phyloP scores from a whole-genome alignment of 2,113 vertebrate genomes.

The Alethe diademata region DNA sequence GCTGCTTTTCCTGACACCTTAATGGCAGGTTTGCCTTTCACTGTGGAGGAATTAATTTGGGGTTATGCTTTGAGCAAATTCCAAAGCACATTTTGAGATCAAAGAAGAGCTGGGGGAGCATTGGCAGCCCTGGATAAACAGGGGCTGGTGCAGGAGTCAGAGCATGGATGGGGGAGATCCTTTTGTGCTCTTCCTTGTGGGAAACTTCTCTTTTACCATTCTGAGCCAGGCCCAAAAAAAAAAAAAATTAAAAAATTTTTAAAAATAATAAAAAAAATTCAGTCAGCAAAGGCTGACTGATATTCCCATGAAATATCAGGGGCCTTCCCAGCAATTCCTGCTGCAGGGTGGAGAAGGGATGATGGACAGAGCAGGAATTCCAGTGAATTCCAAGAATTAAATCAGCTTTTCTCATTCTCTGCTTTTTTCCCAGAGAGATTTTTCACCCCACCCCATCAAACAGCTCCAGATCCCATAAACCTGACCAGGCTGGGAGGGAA shows the following conservation, averaged over 20 bases:
- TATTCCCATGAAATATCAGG: background rate
- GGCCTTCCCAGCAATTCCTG: background rate
- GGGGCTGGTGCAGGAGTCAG: fast-evolving
- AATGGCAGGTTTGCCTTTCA: slow-evolving; percentile 45
- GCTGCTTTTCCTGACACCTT: background rate
- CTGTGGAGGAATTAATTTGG: background rate
- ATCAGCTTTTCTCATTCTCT: background rate
- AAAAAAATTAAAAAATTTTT: too few relatives aligned
- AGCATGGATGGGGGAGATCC: fast-evolving
- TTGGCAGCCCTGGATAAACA: fast-evolving
- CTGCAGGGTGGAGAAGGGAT: background rate
- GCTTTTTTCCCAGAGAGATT: background rate
- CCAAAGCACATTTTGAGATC: background rate
- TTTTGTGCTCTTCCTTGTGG: background rate
- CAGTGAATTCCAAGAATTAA: background rate
- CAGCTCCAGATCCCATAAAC: background rate
- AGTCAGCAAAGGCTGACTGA: background rate
- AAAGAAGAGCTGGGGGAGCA: background rate
- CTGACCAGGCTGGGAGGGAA: fast-evolving
- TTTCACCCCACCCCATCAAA: background rate
- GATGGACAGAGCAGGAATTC: background rate
- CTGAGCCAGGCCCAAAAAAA: background rate
- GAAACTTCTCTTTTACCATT: background rate
- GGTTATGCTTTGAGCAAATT: background rate
- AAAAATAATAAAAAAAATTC: background rate